Conservation (phyloP, 2,888 invertebrate genomes). For the Gisinianus flammeolus region DNA sequence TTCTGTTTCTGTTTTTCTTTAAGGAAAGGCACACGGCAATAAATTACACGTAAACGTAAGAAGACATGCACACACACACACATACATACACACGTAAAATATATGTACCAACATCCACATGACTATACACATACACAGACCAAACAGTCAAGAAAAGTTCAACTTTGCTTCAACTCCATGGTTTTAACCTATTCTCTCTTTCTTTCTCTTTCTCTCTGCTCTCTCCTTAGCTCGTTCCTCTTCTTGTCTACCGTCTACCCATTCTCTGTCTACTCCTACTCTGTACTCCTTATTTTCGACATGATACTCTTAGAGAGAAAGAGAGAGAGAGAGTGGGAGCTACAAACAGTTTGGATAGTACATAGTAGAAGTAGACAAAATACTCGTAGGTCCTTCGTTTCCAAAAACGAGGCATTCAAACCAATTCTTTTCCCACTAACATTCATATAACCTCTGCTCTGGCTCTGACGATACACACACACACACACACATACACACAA, state of each 20-base stretch:
- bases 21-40: constrained; percentile 54
- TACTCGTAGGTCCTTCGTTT: not conserved
- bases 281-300: too few species aligned
- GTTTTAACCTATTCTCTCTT: constrained; percentile 17
- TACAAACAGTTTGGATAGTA: not conserved
- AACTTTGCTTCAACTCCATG: constrained; percentile 37
- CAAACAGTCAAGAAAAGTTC: constrained; percentile 37
- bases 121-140: not conserved
- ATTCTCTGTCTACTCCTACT: not conserved
- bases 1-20: constrained; percentile 52
- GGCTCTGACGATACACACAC: not conserved
- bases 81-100: not conserved
- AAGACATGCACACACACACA: constrained; percentile 27
- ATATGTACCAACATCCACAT: too few species aligned
- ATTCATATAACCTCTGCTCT: constrained; percentile 27
- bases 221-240: too few species aligned
- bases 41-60: constrained; percentile 56
- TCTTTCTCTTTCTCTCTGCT: not conserved
- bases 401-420: constrained; percentile 37
- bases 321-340: not conserved
- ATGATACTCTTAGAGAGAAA: not conserved
- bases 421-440: constrained; percentile 51
- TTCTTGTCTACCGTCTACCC: not conserved
- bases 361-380: too few species aligned
- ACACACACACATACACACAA: not conserved